A percentile compares a stretch with the other conserved stretches of the same genome.
These are phyloP conservation scores for Julus scandinavius DNA, from an alignment of 2,888 invertebrate species.

Conservation along the genomic window DNA sequence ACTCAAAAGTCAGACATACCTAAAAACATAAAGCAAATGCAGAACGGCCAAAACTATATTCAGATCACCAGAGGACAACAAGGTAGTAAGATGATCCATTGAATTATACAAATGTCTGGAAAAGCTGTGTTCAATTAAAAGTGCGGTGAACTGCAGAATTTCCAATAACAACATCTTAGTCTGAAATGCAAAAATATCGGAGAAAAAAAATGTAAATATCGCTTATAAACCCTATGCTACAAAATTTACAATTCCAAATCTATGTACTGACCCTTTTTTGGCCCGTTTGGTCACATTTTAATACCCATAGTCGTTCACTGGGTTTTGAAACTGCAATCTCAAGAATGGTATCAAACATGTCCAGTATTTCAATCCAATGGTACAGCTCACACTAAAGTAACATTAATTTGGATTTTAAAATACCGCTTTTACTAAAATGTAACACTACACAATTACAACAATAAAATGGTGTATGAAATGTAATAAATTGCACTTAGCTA, in stretches of 20 bases:
- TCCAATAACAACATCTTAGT: conserved; percentile 77
- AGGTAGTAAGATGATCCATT: conserved; percentile 82
- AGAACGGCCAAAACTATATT: conserved; percentile 84
- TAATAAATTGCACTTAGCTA: too few species aligned
- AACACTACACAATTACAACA: too few species aligned
- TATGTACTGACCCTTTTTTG: conserved; percentile 69
- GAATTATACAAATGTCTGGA: conserved; percentile 87
- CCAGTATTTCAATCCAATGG: conserved; percentile 86
- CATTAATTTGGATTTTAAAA: conserved; percentile 49
- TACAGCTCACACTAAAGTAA: conserved; percentile 76
- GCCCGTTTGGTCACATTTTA: conserved; percentile 78
- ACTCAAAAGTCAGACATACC: conserved; percentile 61
- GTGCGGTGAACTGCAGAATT: conserved; percentile 82
- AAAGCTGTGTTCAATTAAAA: conserved; percentile 87
- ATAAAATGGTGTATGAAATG: too few species aligned
- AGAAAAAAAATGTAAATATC: neutral
- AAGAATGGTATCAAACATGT: conserved; percentile 78
- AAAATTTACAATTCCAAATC: too few species aligned
- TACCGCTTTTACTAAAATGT: neutral
- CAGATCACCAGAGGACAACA: conserved; percentile 83
- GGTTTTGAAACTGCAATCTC: conserved; percentile 77
- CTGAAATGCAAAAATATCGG: conserved; percentile 66
- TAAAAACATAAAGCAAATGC: conserved; percentile 85
- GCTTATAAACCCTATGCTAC: neutral
- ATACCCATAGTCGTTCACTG: conserved; percentile 74